phyloP scores from a whole-genome alignment of 2,113 vertebrate genomes.

The Tylochromis polylepis region DNA sequence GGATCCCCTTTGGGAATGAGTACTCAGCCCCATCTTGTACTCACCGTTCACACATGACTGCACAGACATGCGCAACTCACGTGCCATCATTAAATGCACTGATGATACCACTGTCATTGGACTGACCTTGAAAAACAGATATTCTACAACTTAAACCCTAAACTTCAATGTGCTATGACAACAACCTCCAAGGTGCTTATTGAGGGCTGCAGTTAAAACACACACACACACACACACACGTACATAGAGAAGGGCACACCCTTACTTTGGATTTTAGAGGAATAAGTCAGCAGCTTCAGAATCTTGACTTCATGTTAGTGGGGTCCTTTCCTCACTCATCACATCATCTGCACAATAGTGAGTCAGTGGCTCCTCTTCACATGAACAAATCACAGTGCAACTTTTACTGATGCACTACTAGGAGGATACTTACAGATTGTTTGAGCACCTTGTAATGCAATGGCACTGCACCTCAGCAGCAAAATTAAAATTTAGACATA shows the following conservation, averaged over 20 bases:
- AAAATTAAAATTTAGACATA: rapidly evolving
- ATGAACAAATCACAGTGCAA: not conserved
- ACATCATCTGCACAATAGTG: not conserved
- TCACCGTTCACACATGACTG: not conserved
- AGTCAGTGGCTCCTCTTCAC: not conserved
- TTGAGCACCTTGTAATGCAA: not conserved
- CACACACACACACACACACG: rapidly evolving
- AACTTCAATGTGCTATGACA: not conserved
- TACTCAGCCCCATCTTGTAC: not conserved
- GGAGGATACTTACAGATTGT: not conserved
- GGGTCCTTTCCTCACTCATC: not conserved
- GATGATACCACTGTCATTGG: not conserved
- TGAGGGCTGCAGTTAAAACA: not conserved
- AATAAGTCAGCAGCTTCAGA: not conserved
- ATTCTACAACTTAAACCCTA: not conserved
- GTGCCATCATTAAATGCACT: not conserved
- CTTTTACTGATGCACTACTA: not conserved
- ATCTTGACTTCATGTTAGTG: not conserved
- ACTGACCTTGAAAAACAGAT: not conserved
- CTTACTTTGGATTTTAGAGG: not conserved
- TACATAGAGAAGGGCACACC: not conserved
- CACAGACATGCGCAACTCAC: not conserved
- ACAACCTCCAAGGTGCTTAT: not conserved
- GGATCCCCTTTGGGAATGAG: not conserved
- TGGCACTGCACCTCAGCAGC: not conserved